Evolutionary conservation across 2,113 vertebrate genomes (phyloP), one percentile per base, ranked within the genome.

Genomic region (Dunckerocampus dactyliophorus): DNA sequence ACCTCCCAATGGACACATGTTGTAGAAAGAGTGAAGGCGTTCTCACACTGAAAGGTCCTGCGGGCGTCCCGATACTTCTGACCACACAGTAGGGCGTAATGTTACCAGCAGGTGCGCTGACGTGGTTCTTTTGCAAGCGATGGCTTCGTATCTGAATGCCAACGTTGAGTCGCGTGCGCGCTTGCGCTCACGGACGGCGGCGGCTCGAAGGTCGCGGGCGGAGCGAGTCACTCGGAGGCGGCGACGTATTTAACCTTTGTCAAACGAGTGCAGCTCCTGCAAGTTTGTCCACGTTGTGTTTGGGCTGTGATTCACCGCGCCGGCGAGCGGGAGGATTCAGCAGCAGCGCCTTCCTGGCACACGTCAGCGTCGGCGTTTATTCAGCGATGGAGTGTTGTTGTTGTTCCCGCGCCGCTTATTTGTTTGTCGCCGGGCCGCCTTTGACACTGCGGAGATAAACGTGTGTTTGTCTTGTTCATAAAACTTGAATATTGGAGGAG

Each of bases 401-500:
- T 53, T 31, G 16, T 31, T 31, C 12, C 11, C 13, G 24, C 51
- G 15, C 24, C 24, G 8, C 22, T 11, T 11, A 12, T 55, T 55
- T 55, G 52, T 55, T 55, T 55, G 52, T 54, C 31, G 28, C 31
- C 39, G 9, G 6, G 52, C 28, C 4, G 7, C 52, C 14, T 31
- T 54, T 19, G 51, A 31, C 51, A 5, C 51, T 22, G 66, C 63
- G n/a, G 65, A 13, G n/a, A 56, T 62, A 73, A 81, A 67, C 71
- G 72, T 79, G 75, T 69, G 84, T 52, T 65, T 60, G 70, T 42
- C 50, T 49, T 68, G 56, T 71, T 71, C 67, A 48, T 51, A 60
- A 47, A 5, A 51, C 66, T 74, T 77, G 65, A 79, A 79, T 82
- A 81, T 77, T 72, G 79, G 75, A 49, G 59, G 42, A 59, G 59